phyloP scores from a whole-genome alignment of 1,140 invertebrate genomes.

The Lanistes nyassanus region DNA sequence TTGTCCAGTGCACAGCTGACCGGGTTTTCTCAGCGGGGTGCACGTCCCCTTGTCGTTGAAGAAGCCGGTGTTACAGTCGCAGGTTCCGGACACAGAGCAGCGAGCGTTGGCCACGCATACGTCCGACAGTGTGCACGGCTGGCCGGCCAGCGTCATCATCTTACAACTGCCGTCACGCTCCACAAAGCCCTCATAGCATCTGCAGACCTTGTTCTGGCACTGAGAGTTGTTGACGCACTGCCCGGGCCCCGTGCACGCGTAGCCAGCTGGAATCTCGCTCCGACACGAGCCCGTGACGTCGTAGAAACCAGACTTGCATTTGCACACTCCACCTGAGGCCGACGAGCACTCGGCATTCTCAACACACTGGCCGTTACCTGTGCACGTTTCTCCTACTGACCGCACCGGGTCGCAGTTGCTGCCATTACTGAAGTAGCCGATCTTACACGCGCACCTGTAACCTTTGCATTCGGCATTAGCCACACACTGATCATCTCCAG shows the following conservation, averaged over 20 bases:
- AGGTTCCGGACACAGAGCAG: not conserved
- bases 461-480: slow-evolving; percentile 6
- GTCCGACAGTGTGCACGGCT: no score
- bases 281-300: slow-evolving; percentile 17
- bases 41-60: not conserved
- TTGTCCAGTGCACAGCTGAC: not conserved
- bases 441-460: slow-evolving; percentile 18
- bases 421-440: slow-evolving; percentile 20
- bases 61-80: slow-evolving; percentile 16
- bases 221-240: slow-evolving; percentile 11
- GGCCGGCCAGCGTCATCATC: no score
- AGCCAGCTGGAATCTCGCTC: slow-evolving; percentile 24
- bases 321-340: slow-evolving; percentile 15
- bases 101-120: no score
- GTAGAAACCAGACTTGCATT: slow-evolving; percentile 20
- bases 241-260: not conserved
- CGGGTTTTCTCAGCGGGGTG: not conserved
- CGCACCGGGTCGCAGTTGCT: slow-evolving; percentile 23
- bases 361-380: slow-evolving; percentile 23
- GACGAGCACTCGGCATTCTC: slow-evolving; percentile 29
- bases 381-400: slow-evolving; percentile 17
- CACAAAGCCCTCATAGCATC: no score
- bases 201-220: slow-evolving; percentile 1
- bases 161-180: no score
- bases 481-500: not conserved